Evolutionary conservation across 1,140 invertebrate species (phyloP).

Genomic region (Pseudomyrmex cubaensis): DNA sequence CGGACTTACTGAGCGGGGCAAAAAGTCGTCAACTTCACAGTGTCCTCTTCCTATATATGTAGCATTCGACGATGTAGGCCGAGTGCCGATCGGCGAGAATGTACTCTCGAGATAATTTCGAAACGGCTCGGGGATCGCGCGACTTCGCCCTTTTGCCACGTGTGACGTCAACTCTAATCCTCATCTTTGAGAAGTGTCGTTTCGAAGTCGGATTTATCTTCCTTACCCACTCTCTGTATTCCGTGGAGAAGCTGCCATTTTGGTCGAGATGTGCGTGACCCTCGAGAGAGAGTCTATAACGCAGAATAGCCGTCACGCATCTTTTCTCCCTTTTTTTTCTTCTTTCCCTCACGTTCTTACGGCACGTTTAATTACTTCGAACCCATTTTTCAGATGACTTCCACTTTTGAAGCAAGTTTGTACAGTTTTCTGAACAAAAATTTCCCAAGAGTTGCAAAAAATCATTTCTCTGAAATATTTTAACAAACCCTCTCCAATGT

Average conservation of each 20-base stretch:
- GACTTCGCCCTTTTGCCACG: conserved; percentile 15
- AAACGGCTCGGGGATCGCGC: not conserved
- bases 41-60: not conserved
- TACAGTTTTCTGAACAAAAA: not conserved
- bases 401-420: not conserved
- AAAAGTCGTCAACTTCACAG: not conserved
- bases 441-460: too few relatives aligned
- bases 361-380: conserved; percentile 28
- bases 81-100: conserved; percentile 5
- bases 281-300: not conserved
- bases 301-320: not conserved
- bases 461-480: too few relatives aligned
- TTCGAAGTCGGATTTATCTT: conserved; percentile 47
- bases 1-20: not conserved
- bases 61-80: not conserved
- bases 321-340: not conserved
- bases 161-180: conserved; percentile 56
- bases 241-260: not conserved
- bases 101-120: conserved; percentile 46
- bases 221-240: conserved; percentile 10
- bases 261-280: conserved; percentile 19
- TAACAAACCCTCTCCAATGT: not conserved
- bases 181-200: conserved; percentile 26
- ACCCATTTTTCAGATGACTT: not conserved
- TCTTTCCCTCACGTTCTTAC: not conserved